Evolutionary conservation across 2,113 vertebrate species (phyloP).

Genomic region (Barnardius zonarius): DNA sequence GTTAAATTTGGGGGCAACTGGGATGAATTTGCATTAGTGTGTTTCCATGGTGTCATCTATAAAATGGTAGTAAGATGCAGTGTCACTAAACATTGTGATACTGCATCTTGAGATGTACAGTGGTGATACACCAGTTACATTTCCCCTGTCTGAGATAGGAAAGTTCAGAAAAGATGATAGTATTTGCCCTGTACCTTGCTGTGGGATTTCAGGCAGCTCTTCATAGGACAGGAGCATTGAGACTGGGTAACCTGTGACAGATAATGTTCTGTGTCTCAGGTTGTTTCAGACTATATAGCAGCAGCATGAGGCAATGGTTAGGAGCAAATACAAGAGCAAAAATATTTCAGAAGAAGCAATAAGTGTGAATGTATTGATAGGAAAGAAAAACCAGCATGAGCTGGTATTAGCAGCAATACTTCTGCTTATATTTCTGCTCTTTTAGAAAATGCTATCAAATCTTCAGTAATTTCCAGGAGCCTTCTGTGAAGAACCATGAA

Average conservation of each 20-base stretch:
- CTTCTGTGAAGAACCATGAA: neutral
- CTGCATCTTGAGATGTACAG: neutral
- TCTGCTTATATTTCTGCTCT: neutral
- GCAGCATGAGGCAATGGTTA: neutral
- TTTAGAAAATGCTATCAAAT: neutral
- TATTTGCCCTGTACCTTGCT: neutral
- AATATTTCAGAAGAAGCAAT: neutral
- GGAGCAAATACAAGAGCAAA: neutral
- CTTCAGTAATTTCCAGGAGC: neutral
- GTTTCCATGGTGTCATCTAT: neutral
- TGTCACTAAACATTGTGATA: neutral
- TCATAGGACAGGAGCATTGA: neutral
- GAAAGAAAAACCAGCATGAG: neutral
- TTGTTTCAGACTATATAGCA: neutral
- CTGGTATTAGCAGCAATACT: neutral
- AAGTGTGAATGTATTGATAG: neutral
- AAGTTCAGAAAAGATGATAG: neutral
- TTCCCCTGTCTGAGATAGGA: neutral
- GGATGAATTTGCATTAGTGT: neutral
- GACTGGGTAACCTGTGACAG: neutral
- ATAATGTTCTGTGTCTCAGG: neutral
- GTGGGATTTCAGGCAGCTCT: neutral
- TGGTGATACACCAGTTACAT: neutral
- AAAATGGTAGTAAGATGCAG: neutral
- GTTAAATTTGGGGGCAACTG: neutral